phyloP scores from a whole-genome alignment of 2,113 vertebrate species.

The Notothenia rossii region DNA sequence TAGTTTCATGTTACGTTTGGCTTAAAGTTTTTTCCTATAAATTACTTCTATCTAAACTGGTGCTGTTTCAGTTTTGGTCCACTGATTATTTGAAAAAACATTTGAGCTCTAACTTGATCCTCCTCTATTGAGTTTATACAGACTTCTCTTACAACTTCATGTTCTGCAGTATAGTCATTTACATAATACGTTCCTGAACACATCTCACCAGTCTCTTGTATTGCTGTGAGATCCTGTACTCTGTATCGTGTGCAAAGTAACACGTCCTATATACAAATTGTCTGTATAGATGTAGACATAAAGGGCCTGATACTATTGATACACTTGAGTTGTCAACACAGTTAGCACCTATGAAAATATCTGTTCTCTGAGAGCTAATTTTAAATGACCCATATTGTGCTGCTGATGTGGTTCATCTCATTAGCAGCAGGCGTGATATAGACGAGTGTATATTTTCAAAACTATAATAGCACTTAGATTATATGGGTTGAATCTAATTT shows the following conservation, averaged over 20 bases:
- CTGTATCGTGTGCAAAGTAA: too few relatives aligned
- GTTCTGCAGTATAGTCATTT: too few relatives aligned
- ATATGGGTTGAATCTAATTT: neutral
- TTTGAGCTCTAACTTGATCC: too few relatives aligned
- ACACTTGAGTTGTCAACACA: neutral
- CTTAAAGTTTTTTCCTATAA: too few relatives aligned
- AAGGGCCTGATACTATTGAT: neutral
- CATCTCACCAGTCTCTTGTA: too few relatives aligned
- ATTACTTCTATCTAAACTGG: too few relatives aligned
- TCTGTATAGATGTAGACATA: neutral
- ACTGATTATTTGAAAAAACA: too few relatives aligned
- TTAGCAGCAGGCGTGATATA: neutral
- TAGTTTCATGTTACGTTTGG: too few relatives aligned
- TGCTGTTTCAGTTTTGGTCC: too few relatives aligned
- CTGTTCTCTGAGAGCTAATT: constrained; percentile 23
- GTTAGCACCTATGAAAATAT: neutral
- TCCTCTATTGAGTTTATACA: too few relatives aligned
- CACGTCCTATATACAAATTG: neutral
- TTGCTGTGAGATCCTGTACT: neutral
- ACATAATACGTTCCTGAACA: too few relatives aligned
- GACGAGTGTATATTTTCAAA: neutral
- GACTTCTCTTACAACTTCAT: too few relatives aligned
- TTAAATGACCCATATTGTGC: constrained; percentile 40
- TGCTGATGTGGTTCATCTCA: constrained; percentile 16
- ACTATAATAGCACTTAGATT: neutral